Conservation (phyloP, 2,888 invertebrate genomes). For the Cephus rjabovi region DNA sequence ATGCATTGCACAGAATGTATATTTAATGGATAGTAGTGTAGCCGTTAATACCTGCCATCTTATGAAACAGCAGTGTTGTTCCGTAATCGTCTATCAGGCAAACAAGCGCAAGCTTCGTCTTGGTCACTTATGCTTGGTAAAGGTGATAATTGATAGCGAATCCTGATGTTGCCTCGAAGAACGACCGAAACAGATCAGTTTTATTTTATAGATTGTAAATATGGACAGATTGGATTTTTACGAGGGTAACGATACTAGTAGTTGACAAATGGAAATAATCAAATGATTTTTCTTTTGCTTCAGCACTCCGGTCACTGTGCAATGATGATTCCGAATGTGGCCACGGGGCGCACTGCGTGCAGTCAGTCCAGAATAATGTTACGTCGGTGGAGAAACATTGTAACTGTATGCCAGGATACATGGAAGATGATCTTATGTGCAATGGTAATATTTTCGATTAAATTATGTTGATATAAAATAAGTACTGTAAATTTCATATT, state of each 20-base stretch:
- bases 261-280: neutral
- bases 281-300: slow-evolving; percentile 22
- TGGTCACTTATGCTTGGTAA: neutral
- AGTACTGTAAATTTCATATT: neutral
- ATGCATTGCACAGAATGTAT: neutral
- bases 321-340: slow-evolving; percentile 74
- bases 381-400: slow-evolving; percentile 52
- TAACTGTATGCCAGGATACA: slow-evolving; percentile 69
- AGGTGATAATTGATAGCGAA: neutral
- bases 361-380: slow-evolving; percentile 35
- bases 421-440: slow-evolving; percentile 74
- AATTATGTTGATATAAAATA: neutral
- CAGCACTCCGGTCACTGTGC: slow-evolving; percentile 74
- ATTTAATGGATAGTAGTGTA: slow-evolving; percentile 2
- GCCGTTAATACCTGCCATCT: neutral
- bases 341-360: slow-evolving; percentile 73
- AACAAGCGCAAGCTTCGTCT: neutral
- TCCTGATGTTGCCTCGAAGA: neutral
- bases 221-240: neutral
- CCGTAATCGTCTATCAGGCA: neutral
- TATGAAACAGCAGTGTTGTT: neutral
- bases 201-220: neutral
- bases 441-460: slow-evolving; percentile 67
- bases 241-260: neutral
- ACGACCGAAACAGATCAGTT: neutral